Evolutionary conservation across 1,140 invertebrate genomes (phyloP).

Genomic region (Drosophila carrolli): DNA sequence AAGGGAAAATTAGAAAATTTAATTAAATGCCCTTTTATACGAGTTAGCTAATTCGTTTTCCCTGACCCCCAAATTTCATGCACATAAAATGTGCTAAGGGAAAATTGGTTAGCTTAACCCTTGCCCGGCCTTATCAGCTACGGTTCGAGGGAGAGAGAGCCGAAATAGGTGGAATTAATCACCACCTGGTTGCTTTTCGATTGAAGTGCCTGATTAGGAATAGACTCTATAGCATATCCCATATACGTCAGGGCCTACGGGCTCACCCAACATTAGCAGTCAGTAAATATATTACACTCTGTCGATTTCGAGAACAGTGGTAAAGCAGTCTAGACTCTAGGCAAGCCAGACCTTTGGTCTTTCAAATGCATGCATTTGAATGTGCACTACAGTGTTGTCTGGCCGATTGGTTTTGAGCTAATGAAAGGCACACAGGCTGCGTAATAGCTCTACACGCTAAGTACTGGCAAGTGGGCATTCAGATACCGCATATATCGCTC

Average conservation of each 20-base stretch:
- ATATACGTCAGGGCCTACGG: too few species aligned
- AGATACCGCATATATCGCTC: slow-evolving; percentile 9
- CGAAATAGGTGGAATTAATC: too few species aligned
- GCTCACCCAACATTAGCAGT: background rate
- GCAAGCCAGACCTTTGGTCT: slow-evolving; percentile 31
- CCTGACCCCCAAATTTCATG: background rate
- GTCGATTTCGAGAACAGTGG: slow-evolving; percentile 1
- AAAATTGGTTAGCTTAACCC: background rate
- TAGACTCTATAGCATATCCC: too few species aligned
- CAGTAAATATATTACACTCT: background rate
- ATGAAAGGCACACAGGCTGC: slow-evolving; percentile 19
- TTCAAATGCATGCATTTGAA: slow-evolving; percentile 15
- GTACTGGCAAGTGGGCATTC: background rate
- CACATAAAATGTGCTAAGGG: background rate
- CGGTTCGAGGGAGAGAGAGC: background rate
- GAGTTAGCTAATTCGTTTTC: too few species aligned
- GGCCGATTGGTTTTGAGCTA: slow-evolving; percentile 19
- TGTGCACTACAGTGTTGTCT: slow-evolving; percentile 5
- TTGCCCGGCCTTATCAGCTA: background rate
- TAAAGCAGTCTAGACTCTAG: slow-evolving; percentile 17
- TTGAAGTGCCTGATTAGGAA: too few species aligned
- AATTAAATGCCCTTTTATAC: too few species aligned
- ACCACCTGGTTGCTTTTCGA: background rate
- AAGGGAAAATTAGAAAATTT: too few species aligned
- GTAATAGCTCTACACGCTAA: slow-evolving; percentile 6